These are phyloP conservation scores for Malacoraja senta DNA, from an alignment of 2,797 vertebrate species.

Conservation along the genomic window DNA sequence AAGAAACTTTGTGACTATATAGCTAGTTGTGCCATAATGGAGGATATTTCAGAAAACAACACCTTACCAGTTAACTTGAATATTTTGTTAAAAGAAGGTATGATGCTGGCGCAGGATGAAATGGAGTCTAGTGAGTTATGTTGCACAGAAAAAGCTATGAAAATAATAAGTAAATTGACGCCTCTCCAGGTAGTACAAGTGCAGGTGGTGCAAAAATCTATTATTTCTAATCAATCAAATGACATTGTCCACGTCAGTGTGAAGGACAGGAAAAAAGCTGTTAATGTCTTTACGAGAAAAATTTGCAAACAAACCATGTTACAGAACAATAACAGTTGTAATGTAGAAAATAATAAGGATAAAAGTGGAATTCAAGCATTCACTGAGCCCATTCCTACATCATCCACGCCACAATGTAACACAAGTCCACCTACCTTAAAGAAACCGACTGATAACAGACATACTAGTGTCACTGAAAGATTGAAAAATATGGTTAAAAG, in stretches of 20 bases:
- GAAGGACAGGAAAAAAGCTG: neutral
- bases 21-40: conserved; percentile 77
- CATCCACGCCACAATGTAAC: neutral
- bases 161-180: conserved; percentile 82
- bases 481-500: conserved; percentile 80
- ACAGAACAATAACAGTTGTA: neutral
- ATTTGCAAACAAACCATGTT: neutral
- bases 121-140: conserved; percentile 55
- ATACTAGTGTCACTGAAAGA: conserved; percentile 81
- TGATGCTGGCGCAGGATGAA: conserved; percentile 65
- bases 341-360: neutral
- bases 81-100: conserved; percentile 84
- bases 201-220: conserved; percentile 66
- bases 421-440: neutral
- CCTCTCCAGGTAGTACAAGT: conserved; percentile 84
- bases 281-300: neutral
- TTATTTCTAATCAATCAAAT: neutral
- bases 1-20: conserved; percentile 94
- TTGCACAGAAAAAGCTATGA: conserved; percentile 69
- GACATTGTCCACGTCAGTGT: neutral
- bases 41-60: conserved; percentile 81
- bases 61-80: conserved; percentile 81
- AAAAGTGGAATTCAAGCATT: neutral
- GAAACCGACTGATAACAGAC: neutral
- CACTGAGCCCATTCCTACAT: neutral